phyloP scores from a whole-genome alignment of 1,140 invertebrate genomes.

The Wasmannia auropunctata region DNA sequence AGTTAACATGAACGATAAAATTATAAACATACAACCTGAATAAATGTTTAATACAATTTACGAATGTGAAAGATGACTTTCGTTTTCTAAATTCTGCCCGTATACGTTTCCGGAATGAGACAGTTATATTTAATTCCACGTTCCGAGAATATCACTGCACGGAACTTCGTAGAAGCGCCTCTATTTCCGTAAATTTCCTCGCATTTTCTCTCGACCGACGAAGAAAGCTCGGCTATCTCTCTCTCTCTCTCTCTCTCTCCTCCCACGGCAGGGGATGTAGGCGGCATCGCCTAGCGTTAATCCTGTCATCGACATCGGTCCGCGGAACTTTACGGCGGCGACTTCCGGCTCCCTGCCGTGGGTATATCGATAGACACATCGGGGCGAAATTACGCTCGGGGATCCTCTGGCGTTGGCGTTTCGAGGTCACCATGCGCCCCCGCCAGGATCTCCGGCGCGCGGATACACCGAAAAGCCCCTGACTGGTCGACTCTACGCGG shows the following conservation, averaged over 20 bases:
- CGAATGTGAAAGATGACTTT: neutral
- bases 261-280: neutral
- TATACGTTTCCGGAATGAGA: neutral
- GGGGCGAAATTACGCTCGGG: constrained; percentile 46
- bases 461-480: constrained; percentile 74
- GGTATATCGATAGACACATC: constrained; percentile 55
- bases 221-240: neutral
- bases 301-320: constrained; percentile 62
- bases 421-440: constrained; percentile 66
- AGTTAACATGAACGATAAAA: neutral
- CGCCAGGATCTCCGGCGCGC: constrained; percentile 68
- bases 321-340: constrained; percentile 49
- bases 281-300: constrained; percentile 40
- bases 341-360: constrained; percentile 39
- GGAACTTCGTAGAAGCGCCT: too few species aligned
- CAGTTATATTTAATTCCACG: constrained; percentile 20
- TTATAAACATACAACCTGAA: neutral
- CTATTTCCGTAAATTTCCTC: neutral
- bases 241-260: too few species aligned
- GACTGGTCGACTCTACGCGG: constrained; percentile 73
- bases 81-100: neutral
- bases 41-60: neutral
- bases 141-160: neutral
- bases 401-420: constrained; percentile 61
- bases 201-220: constrained; percentile 1